A percentile compares a stretch with the other conserved stretches of the same genome.
Conservation (phyloP, 2,797 vertebrate species). For the Strix occidentalis region DNA sequence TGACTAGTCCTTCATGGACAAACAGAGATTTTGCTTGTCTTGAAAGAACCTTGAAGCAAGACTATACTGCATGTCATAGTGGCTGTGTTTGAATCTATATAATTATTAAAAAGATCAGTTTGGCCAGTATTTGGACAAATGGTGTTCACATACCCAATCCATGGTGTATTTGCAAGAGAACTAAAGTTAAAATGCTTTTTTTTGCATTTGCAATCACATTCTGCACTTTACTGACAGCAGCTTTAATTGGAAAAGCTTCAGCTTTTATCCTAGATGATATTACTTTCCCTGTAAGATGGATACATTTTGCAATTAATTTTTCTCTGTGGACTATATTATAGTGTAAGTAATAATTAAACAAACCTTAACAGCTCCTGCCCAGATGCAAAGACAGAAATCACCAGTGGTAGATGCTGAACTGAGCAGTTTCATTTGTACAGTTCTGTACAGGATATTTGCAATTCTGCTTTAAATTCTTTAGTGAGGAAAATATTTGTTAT, state of each 20-base stretch:
- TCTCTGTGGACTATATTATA: constrained; percentile 30
- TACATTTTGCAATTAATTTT: constrained; percentile 64
- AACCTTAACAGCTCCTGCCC: constrained; percentile 22
- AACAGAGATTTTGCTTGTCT: constrained; percentile 12
- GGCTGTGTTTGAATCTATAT: constrained; percentile 2
- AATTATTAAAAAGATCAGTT: constrained; percentile 51
- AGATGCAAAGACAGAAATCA: constrained; percentile 23
- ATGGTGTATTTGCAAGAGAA: constrained; percentile 58
- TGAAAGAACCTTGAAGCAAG: constrained; percentile 21
- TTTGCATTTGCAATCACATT: constrained; percentile 60
- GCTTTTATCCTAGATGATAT: constrained; percentile 37
- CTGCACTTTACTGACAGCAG: constrained; percentile 54
- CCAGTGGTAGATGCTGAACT: neutral
- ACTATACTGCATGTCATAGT: neutral
- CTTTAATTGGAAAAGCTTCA: constrained; percentile 64
- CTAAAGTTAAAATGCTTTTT: constrained; percentile 60
- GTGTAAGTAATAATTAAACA: constrained; percentile 59
- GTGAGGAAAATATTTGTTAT: neutral
- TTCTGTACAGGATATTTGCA: neutral
- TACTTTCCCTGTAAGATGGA: constrained; percentile 47
- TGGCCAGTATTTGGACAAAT: constrained; percentile 53
- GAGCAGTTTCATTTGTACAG: neutral
- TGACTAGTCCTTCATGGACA: neutral
- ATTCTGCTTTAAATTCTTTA: neutral
- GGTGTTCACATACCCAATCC: constrained; percentile 45